phyloP scores from a whole-genome alignment of 1,140 invertebrate species.

The Hydropsyche tenuis region DNA sequence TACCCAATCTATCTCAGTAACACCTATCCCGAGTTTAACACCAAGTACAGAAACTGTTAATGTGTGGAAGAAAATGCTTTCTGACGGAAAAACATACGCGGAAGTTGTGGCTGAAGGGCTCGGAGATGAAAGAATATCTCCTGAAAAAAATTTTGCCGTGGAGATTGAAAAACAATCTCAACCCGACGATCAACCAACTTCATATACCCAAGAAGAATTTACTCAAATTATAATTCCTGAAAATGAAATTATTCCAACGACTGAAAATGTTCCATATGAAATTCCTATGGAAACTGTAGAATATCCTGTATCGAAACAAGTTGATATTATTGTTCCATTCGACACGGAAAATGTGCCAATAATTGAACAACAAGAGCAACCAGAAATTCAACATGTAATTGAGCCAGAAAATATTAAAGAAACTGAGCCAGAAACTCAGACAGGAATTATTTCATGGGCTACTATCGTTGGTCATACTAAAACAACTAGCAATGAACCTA shows the following conservation, averaged over 20 bases:
- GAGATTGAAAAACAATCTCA: neutral
- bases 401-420: neutral
- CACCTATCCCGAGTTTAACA: constrained; percentile 11
- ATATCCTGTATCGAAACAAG: neutral
- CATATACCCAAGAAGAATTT: neutral
- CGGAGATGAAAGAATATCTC: neutral
- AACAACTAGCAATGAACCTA: neutral
- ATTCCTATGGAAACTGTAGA: neutral
- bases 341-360: no score
- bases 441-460: constrained; percentile 41
- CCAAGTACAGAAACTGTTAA: constrained; percentile 51
- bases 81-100: constrained; percentile 67
- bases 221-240: no score
- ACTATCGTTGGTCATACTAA: constrained; percentile 42
- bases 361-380: no score
- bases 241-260: neutral
- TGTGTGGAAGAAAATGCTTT: constrained; percentile 58
- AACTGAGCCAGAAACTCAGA: constrained; percentile 4
- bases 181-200: neutral
- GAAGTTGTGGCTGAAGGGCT: constrained; percentile 63
- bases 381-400: neutral
- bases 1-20: constrained; percentile 21
- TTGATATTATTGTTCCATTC: neutral
- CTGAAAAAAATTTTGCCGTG: neutral
- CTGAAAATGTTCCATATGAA: neutral